A percentile compares a stretch with the other conserved stretches of the same genome.
phyloP scores from a whole-genome alignment of 2,797 vertebrate genomes.

The Synanceia verrucosa region DNA sequence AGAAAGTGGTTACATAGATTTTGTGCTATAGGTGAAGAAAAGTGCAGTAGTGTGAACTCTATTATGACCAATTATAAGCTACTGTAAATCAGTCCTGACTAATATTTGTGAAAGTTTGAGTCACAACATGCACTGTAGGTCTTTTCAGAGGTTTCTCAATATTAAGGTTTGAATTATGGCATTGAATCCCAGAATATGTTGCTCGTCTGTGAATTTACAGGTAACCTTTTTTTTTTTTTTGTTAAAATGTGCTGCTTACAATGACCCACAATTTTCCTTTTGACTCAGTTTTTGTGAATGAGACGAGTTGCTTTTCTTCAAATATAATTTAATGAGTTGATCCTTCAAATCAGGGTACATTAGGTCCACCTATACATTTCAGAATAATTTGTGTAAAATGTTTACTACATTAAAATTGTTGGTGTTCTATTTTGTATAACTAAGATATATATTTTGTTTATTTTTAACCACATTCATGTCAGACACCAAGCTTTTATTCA shows the following conservation, averaged over 20 bases:
- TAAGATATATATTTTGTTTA: conserved; percentile 8
- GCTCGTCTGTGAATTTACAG: conserved; percentile 33
- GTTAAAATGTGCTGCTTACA: neutral
- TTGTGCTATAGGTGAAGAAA: neutral
- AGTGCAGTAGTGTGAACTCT: neutral
- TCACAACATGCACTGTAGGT: neutral
- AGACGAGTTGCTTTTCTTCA: conserved; percentile 3
- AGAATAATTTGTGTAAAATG: conserved; percentile 12
- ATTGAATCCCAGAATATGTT: neutral
- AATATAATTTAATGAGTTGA: neutral
- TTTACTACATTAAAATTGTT: conserved; percentile 2
- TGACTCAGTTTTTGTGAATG: conserved; percentile 1
- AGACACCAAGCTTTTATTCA: neutral
- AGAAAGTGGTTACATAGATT: neutral
- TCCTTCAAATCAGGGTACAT: neutral
- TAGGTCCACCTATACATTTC: neutral
- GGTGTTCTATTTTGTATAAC: conserved; percentile 2
- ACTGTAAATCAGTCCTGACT: neutral
- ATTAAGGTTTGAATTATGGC: no score
- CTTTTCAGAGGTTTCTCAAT: conserved; percentile 1
- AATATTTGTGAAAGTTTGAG: neutral
- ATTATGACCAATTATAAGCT: conserved; percentile 3
- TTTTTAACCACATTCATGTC: neutral
- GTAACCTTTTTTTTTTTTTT: neutral
- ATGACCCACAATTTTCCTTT: neutral